Conservation (phyloP, 2,797 vertebrate genomes). For the Scarus forsteni region DNA sequence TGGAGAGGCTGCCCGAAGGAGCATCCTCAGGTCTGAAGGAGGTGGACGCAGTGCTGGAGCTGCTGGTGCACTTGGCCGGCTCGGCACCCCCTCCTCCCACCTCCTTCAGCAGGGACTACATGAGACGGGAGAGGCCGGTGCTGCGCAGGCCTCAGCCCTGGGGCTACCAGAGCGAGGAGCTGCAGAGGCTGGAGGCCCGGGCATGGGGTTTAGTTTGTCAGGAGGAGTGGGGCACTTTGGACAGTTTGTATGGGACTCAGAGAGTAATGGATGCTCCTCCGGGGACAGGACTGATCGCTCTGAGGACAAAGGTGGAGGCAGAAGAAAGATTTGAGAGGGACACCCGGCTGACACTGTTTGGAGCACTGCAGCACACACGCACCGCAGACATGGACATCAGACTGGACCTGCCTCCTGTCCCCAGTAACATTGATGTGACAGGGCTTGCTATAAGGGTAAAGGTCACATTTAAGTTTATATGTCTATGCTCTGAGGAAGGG, state of each 20-base stretch:
- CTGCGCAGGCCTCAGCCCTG: constrained; percentile 75
- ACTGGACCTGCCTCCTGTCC: constrained; percentile 92
- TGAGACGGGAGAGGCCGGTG: constrained; percentile 80
- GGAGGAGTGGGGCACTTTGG: constrained; percentile 82
- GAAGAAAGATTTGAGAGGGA: constrained; percentile 94
- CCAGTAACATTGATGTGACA: constrained; percentile 92
- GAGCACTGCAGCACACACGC: constrained; percentile 93
- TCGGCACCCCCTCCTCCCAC: constrained; percentile 84
- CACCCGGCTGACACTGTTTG: constrained; percentile 92
- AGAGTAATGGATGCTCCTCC: constrained; percentile 91
- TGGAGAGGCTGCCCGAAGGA: constrained; percentile 83
- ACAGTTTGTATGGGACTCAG: constrained; percentile 82
- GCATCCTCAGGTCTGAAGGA: constrained; percentile 78
- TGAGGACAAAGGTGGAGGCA: constrained; percentile 79
- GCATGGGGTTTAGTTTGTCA: constrained; percentile 84
- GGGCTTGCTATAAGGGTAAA: constrained; percentile 93
- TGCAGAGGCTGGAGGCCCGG: constrained; percentile 82
- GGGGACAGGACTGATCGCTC: constrained; percentile 85
- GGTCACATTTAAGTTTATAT: too few relatives aligned
- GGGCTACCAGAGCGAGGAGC: constrained; percentile 82
- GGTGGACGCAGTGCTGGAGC: constrained; percentile 87
- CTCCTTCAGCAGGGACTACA: constrained; percentile 84
- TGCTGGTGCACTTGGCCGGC: constrained; percentile 92
- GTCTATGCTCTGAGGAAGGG: too few relatives aligned
- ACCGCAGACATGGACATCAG: constrained; percentile 93